Base-by-base conservation (phyloP, 2,888 invertebrate species). In the Ennomos fuscantarius region DNA sequence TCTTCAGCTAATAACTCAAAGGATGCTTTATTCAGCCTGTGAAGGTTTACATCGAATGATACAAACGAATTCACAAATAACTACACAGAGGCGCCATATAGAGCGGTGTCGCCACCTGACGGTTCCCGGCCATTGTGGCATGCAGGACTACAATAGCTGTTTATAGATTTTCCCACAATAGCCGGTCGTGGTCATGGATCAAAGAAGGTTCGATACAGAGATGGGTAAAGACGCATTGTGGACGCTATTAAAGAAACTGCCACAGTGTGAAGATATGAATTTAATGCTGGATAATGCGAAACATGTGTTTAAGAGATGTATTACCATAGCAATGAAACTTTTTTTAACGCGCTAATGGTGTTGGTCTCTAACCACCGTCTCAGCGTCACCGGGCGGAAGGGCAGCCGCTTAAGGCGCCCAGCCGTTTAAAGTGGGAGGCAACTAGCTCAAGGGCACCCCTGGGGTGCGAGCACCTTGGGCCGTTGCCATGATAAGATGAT, bases 71-170 rank as follows among this genome's bases (percentile, higher is more conserved):
- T 51, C 55, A 58, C 58, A 62, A 62, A 62, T 57, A 62, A 55
- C 51, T 5, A 55, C 45, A 62, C 61, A 62, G 55, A 51, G 54
- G 35, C 15, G 41, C 37, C 39, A 42, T 49, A 44, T 51, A 50
- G 60, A 62, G 70, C 64, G 60, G 56, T 52, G 40, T 60, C 62
- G 68, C 46, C 80, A 79, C 57, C 72, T 79, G 80, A 32, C 37
- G 53, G 48, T 49, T 77, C 74, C 15, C 76, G 74, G 65, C 59
- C 72, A 71, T 72, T 66, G 63, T 47, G 53, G 11, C 44, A 60
- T 62, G 63, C 62, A 52, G 42, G 36, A 42, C 58, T 40, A 54
- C 53, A 59, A 59, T 36, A 43, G 52, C 24, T 24, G 24, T 24
- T 24, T 24, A 24, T 24, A 24, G 24, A 24, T 24, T 6, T 24